phyloP scores from a whole-genome alignment of 2,888 invertebrate species.

The Orchesella flavescens region DNA sequence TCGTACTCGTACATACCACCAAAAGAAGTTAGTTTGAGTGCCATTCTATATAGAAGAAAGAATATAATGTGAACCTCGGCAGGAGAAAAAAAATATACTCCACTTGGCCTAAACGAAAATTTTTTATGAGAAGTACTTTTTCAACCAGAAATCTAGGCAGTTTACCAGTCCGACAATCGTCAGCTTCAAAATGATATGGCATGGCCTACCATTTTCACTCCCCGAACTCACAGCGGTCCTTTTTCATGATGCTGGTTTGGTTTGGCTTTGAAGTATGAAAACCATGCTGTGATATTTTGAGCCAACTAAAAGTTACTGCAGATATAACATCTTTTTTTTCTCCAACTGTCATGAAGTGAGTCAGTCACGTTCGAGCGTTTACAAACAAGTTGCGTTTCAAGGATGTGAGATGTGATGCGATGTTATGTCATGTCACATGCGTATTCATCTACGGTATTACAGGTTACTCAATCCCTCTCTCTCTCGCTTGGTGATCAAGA shows the following conservation, averaged over 20 bases:
- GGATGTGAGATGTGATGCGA: constrained; percentile 50
- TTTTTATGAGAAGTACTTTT: too few relatives aligned
- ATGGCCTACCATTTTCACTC: neutral
- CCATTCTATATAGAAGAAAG: too few relatives aligned
- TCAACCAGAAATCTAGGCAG: neutral
- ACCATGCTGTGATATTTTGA: constrained; percentile 53
- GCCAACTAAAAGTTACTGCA: constrained; percentile 34
- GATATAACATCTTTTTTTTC: constrained; percentile 48
- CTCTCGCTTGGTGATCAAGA: neutral
- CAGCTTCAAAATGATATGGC: constrained; percentile 3
- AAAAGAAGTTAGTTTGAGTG: neutral
- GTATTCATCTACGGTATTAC: neutral
- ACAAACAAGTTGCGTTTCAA: constrained; percentile 60
- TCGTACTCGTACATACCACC: too few relatives aligned
- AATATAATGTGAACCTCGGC: neutral
- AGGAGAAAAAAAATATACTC: neutral
- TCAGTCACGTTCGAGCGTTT: constrained; percentile 63
- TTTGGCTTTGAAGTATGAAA: constrained; percentile 27
- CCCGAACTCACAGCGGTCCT: neutral
- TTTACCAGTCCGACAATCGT: constrained; percentile 17
- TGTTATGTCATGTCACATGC: constrained; percentile 36
- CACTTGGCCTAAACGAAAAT: too few relatives aligned
- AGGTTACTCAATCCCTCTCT: too few relatives aligned
- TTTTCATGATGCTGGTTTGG: neutral
- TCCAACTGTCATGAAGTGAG: constrained; percentile 39